A percentile compares a stretch with the other conserved stretches of the same genome.
Conservation (phyloP, 2,888 invertebrate species). For the Keiferia lycopersicella region DNA sequence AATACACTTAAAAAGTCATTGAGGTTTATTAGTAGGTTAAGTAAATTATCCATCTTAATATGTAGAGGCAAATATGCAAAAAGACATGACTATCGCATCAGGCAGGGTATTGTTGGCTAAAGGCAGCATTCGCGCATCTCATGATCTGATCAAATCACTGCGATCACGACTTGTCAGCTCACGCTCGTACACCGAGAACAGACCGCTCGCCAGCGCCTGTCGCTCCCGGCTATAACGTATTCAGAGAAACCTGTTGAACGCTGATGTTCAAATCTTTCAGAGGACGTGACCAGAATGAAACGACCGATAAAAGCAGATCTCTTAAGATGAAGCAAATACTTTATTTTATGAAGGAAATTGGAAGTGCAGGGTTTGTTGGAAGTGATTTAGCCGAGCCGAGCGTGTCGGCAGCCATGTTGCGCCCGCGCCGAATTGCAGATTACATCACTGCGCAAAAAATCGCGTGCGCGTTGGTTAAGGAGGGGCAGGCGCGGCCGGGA, state of each 20-base stretch:
- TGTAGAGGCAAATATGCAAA: neutral
- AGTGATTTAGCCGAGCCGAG: slow-evolving; percentile 37
- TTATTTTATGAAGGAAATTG: slow-evolving; percentile 1
- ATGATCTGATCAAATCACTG: slow-evolving; percentile 1
- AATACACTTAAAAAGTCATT: too few species aligned
- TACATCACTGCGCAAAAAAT: slow-evolving; percentile 78
- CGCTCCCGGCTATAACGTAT: slow-evolving; percentile 3
- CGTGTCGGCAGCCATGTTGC: slow-evolving; percentile 66
- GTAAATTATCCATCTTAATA: too few species aligned
- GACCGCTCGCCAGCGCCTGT: neutral
- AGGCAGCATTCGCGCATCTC: slow-evolving; percentile 34
- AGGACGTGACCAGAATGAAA: slow-evolving; percentile 14
- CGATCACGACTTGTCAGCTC: slow-evolving; percentile 7
- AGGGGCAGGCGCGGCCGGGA: slow-evolving; percentile 35
- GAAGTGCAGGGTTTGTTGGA: slow-evolving; percentile 22
- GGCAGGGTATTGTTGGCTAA: neutral
- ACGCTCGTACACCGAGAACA: neutral
- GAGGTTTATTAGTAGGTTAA: too few species aligned
- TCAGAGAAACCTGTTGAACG: slow-evolving; percentile 18
- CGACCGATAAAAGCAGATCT: neutral
- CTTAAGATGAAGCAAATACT: neutral
- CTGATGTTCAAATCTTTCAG: slow-evolving; percentile 7
- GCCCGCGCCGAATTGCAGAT: slow-evolving; percentile 75
- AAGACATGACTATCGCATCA: neutral
- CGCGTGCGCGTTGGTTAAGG: slow-evolving; percentile 48